Evolutionary conservation across 2,888 invertebrate genomes (phyloP).

Genomic region (Artemia sinica): DNA sequence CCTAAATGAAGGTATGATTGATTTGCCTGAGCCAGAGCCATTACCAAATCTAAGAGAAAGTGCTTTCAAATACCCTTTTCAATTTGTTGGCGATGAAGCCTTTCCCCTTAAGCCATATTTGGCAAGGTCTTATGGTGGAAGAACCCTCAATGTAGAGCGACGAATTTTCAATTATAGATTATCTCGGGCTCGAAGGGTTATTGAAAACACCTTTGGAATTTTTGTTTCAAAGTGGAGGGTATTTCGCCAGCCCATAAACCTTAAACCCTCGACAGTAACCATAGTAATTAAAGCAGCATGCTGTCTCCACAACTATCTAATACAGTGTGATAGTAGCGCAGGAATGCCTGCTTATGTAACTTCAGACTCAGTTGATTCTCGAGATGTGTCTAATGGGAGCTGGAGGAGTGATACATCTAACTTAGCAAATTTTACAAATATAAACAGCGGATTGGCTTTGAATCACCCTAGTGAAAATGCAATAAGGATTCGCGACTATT

Average conservation of each 20-base stretch:
- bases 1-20: too few relatives aligned
- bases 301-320: neutral
- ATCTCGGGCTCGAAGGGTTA: neutral
- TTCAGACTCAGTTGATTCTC: neutral
- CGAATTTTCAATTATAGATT: neutral
- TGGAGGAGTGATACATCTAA: too few relatives aligned
- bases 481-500: neutral
- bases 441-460: neutral
- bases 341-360: neutral
- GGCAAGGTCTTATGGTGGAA: too few relatives aligned
- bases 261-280: neutral
- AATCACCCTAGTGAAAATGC: neutral
- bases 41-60: too few relatives aligned
- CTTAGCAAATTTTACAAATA: too few relatives aligned
- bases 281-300: neutral
- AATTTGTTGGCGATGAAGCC: too few relatives aligned
- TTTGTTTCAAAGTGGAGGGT: neutral
- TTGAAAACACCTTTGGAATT: neutral
- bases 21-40: too few relatives aligned
- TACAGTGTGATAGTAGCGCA: neutral
- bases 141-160: too few relatives aligned
- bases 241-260: too few relatives aligned
- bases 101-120: too few relatives aligned
- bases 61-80: too few relatives aligned
- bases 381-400: too few relatives aligned